These are phyloP conservation scores for Brachypteracias leptosomus DNA, from an alignment of 2,113 vertebrate species.

Conservation along the genomic window DNA sequence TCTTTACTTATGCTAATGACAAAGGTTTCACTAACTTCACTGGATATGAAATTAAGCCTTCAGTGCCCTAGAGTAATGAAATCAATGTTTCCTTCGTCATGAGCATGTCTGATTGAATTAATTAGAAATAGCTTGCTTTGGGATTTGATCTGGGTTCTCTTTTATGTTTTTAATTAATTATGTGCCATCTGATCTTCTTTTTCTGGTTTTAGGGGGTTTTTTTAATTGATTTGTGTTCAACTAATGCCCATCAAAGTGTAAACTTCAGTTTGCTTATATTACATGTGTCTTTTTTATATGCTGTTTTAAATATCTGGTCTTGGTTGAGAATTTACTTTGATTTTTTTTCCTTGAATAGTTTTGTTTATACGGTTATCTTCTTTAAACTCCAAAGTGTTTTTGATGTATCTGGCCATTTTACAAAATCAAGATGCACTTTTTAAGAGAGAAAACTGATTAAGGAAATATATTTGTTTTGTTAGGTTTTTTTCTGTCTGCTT, in stretches of 20 bases:
- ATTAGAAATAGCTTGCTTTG: conserved; percentile 1
- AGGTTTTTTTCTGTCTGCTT: background rate
- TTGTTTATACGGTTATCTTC: accelerated
- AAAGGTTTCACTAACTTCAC: background rate
- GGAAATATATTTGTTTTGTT: background rate
- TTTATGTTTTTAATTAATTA: conserved; percentile 36
- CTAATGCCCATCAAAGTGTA: background rate
- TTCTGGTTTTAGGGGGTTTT: background rate
- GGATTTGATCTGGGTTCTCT: background rate
- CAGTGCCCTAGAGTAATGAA: background rate
- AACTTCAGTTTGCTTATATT: background rate
- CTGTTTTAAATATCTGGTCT: background rate
- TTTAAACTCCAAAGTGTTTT: background rate
- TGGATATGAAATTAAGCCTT: conserved; percentile 4
- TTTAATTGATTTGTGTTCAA: background rate
- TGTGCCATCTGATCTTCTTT: background rate
- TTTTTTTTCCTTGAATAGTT: background rate
- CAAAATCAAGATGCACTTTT: background rate
- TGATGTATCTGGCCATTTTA: background rate
- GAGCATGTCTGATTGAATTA: conserved; percentile 24
- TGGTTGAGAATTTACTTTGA: background rate
- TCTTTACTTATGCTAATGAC: background rate
- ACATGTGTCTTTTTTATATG: background rate
- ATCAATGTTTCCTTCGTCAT: background rate
- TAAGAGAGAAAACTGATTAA: background rate